Base-by-base conservation (phyloP, 2,113 vertebrate species). In the Leucosticte australis region DNA sequence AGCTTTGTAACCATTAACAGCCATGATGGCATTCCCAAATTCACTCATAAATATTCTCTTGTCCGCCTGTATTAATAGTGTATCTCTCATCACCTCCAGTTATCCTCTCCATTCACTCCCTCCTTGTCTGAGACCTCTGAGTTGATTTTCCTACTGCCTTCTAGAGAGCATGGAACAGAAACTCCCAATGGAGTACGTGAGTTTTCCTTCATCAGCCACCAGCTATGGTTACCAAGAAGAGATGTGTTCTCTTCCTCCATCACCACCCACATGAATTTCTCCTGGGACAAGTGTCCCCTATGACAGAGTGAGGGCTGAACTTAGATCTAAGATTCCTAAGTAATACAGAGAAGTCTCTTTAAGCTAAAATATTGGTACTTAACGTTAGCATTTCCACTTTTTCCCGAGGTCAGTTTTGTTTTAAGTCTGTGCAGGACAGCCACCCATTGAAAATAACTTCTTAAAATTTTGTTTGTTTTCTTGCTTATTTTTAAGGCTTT, bases 91-190 rank as follows among this genome's bases (percentile, higher is more conserved):
- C 88, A 71, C 71, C 86, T 95, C 84, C 59, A 75, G 23, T 95
- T 95, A 82, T 79, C 65, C 87, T 95, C 52, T 91, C 77, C 55
- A 64, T 88, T 94, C 63, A 70, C 35, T 91, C 90, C 64, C 41
- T 94, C 59, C 49, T 74, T 86, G 75, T 86, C 79, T 69, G 79
- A 93, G 83, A 83, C 71, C 17, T 65, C 75, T 49, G 60, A 88
- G 42, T 80, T 63, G 63, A 62, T 84, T 91, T 83, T 89, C 53
- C 50, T 89, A 27, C 63, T 22, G 15, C 49, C 64, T 83, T 84
- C 53, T 94, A 68, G 37, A 83, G 69, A 89, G 31, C 2, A 0
- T 49, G 49, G 87, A 81, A 79, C 77, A 95, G 81, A 91, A 71
- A 87, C 81, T 91, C 78, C 65, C n/a, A 87, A 7, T 71, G 77